phyloP scores from a whole-genome alignment of 2,113 vertebrate species.

The Vanacampus margaritifer region DNA sequence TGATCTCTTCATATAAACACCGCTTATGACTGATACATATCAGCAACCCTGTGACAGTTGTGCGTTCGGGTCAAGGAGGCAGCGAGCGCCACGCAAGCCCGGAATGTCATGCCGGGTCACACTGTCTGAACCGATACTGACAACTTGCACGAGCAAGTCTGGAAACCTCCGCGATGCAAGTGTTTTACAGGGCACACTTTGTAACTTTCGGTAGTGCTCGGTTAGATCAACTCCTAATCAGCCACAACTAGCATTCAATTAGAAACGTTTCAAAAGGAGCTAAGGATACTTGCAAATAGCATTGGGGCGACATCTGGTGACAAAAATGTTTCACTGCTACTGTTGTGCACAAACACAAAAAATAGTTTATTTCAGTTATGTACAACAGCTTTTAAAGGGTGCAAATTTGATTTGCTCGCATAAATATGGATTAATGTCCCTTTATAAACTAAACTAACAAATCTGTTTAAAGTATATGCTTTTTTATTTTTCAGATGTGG shows the following conservation, averaged over 20 bases:
- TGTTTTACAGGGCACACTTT: neutral
- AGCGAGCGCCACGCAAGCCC: neutral
- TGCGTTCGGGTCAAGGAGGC: slow-evolving; percentile 6
- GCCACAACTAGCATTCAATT: neutral
- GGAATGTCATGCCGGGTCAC: neutral
- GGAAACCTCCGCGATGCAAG: neutral
- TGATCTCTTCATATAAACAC: slow-evolving; percentile 48
- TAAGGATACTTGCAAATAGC: neutral
- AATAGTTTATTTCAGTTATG: slow-evolving; percentile 41
- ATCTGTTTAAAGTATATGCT: neutral
- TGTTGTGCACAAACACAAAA: neutral
- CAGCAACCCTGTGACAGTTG: slow-evolving; percentile 17
- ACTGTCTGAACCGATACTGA: neutral
- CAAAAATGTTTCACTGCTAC: neutral
- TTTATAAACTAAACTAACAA: neutral
- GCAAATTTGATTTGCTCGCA: slow-evolving; percentile 2
- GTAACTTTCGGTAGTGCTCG: neutral
- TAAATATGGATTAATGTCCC: slow-evolving; percentile 2
- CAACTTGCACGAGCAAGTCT: neutral
- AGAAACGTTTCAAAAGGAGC: neutral
- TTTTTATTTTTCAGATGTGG: no score
- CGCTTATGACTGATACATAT: slow-evolving; percentile 18
- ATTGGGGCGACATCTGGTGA: slow-evolving; percentile 32
- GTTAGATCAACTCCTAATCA: neutral
- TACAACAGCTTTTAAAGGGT: slow-evolving; percentile 24